Conservation (phyloP, 2,113 vertebrate species). For the Melanocharis versteri region DNA sequence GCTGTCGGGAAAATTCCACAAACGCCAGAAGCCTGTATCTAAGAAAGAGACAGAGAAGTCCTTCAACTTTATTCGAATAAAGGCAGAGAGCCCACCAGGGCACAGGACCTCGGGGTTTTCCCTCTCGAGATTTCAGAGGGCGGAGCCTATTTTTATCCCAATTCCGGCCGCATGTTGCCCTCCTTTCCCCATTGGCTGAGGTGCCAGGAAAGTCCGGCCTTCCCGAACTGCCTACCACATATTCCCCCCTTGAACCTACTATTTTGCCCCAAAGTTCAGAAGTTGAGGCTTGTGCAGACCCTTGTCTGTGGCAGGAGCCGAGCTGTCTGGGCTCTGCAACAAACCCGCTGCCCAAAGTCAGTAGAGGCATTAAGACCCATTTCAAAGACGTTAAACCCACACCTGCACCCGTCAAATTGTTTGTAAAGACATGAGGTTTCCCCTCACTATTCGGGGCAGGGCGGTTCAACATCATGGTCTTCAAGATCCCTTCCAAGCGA, state of each 20-base stretch:
- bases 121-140: background rate
- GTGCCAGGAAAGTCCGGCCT: background rate
- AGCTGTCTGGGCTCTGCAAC: background rate
- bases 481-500: background rate
- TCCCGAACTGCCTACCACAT: rapidly evolving
- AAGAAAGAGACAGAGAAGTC: background rate
- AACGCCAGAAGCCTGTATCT: background rate
- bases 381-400: background rate
- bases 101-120: rapidly evolving
- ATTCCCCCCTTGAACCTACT: too few relatives aligned
- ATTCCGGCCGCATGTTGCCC: background rate
- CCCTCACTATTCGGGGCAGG: background rate
- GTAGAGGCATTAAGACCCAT: background rate
- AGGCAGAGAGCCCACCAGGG: too few relatives aligned
- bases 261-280: background rate
- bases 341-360: background rate
- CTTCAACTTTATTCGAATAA: background rate
- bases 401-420: background rate
- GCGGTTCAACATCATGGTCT: rapidly evolving
- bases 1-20: background rate
- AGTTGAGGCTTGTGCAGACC: rapidly evolving
- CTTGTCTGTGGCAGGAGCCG: background rate
- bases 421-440: background rate
- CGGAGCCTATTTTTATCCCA: background rate
- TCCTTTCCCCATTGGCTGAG: background rate